phyloP scores from a whole-genome alignment of 2,113 vertebrate genomes.

The Ochotona princeps region DNA sequence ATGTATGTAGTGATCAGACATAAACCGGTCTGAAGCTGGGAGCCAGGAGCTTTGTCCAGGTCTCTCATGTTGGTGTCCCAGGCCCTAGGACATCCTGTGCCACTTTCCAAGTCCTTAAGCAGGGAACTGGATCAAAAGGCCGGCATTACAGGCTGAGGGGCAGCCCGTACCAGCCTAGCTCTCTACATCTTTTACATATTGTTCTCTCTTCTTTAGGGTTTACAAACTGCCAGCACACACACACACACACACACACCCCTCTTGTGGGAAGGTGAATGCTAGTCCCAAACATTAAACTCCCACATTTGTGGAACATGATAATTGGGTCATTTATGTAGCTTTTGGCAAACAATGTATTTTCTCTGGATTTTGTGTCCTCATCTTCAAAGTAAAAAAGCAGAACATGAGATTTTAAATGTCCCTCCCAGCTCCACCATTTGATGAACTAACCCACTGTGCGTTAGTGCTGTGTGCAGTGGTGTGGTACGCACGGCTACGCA shows the following conservation, averaged over 20 bases:
- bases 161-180: no score
- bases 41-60: no score
- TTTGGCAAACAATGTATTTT: background rate
- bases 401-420: background rate
- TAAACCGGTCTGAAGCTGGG: no score
- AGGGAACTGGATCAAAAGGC: no score
- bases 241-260: background rate
- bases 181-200: fast-evolving
- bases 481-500: background rate
- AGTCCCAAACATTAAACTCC: background rate
- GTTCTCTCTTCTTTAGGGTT: background rate
- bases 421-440: background rate
- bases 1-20: no score
- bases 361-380: background rate
- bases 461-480: background rate
- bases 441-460: background rate
- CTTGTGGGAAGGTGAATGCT: background rate
- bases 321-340: background rate
- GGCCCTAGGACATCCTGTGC: no score
- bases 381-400: background rate
- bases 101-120: no score
- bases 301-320: background rate
- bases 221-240: background rate
- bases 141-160: no score
- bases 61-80: no score